Evolutionary conservation across 2,797 vertebrate genomes (phyloP).

Genomic region (Pteropus rufus): DNA sequence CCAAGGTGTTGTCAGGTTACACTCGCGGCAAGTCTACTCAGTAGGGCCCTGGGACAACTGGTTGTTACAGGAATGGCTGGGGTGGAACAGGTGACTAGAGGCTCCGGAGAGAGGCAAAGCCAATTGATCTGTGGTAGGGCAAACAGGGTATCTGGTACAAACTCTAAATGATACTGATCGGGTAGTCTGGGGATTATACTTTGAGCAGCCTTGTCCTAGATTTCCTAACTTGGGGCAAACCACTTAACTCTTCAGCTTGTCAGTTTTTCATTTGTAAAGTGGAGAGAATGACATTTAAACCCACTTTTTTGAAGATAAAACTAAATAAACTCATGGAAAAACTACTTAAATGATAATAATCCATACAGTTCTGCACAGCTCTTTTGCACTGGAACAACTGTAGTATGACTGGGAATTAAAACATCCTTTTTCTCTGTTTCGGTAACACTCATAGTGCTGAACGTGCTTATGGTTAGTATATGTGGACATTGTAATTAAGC

Average conservation of each 20-base stretch:
- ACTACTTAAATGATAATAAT: neutral
- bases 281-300: neutral
- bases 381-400: neutral
- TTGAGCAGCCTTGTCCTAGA: neutral
- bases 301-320: neutral
- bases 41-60: neutral
- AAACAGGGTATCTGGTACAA: neutral
- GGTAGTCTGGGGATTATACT: neutral
- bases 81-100: neutral
- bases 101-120: neutral
- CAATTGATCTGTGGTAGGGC: neutral
- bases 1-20: neutral
- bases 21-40: neutral
- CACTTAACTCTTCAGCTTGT: neutral
- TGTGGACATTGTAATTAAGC: neutral
- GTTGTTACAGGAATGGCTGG: neutral
- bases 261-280: neutral
- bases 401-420: neutral
- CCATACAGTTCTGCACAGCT: neutral
- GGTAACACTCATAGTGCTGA: neutral
- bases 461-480: neutral
- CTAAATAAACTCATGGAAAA: neutral
- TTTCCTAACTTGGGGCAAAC: neutral
- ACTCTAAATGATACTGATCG: neutral
- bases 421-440: neutral